These are phyloP conservation scores for Anas platyrhynchos DNA, from an alignment of 2,113 vertebrate species.

Conservation along the genomic window DNA sequence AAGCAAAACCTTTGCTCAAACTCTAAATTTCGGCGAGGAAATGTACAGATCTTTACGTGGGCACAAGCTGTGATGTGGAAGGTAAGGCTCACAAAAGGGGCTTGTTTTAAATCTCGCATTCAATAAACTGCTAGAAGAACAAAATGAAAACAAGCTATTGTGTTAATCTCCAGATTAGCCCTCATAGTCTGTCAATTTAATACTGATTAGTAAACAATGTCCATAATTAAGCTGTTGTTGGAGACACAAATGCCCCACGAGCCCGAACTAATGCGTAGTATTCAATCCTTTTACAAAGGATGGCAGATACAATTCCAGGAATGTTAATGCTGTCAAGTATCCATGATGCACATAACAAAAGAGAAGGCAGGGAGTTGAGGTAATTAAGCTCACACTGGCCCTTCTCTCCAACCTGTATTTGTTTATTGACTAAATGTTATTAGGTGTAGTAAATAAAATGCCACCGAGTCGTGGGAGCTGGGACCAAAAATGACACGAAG, in stretches of 20 bases:
- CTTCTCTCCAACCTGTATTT: slow-evolving; percentile 58
- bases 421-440: slow-evolving; percentile 75
- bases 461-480: slow-evolving; percentile 51
- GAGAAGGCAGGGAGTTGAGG: slow-evolving; percentile 70
- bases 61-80: slow-evolving; percentile 52
- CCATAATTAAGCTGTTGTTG: slow-evolving; percentile 81
- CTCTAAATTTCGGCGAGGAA: neutral
- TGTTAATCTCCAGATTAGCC: slow-evolving; percentile 82
- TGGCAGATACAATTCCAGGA: slow-evolving; percentile 80
- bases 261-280: slow-evolving; percentile 77
- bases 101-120: slow-evolving; percentile 77
- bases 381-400: slow-evolving; percentile 74
- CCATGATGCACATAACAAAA: slow-evolving; percentile 73
- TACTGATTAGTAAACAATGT: slow-evolving; percentile 85
- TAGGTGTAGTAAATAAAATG: slow-evolving; percentile 75
- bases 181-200: slow-evolving; percentile 79
- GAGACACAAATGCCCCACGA: slow-evolving; percentile 79
- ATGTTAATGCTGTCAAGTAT: slow-evolving; percentile 85
- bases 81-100: slow-evolving; percentile 73
- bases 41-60: neutral
- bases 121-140: slow-evolving; percentile 73
- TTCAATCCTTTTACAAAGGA: slow-evolving; percentile 81
- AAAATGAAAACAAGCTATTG: slow-evolving; percentile 80
- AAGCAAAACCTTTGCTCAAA: neutral
- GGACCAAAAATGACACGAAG: slow-evolving; percentile 28